phyloP scores from a whole-genome alignment of 1,140 invertebrate genomes.

The Gryon sp. region DNA sequence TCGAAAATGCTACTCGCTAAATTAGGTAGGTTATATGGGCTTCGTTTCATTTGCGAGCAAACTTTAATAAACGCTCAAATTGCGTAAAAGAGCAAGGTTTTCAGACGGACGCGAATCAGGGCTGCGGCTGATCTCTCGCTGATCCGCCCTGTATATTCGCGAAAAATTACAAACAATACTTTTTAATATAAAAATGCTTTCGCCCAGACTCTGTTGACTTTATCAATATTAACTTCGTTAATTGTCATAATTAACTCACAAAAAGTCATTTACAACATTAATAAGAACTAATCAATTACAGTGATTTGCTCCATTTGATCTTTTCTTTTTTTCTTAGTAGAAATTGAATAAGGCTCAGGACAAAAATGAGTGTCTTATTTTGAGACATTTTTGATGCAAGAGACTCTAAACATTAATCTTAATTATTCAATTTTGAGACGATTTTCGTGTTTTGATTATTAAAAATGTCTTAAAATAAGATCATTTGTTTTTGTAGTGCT shows the following conservation, averaged over 20 bases:
- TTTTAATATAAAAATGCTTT: slow-evolving; percentile 49
- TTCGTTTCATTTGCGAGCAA: slow-evolving; percentile 81
- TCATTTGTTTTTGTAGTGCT: too few species aligned
- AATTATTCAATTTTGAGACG: too few species aligned
- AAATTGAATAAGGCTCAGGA: too few species aligned
- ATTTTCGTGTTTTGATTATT: too few species aligned
- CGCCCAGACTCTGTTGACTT: slow-evolving; percentile 12
- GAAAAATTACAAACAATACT: slow-evolving; percentile 62
- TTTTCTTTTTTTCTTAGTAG: too few species aligned
- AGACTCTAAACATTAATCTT: too few species aligned
- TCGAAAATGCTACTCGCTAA: slow-evolving; percentile 81
- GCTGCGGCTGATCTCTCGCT: slow-evolving; percentile 67
- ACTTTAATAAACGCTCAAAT: slow-evolving; percentile 81
- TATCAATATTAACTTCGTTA: slow-evolving; percentile 15
- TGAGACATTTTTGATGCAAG: too few species aligned
- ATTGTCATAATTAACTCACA: neutral
- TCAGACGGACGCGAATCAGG: slow-evolving; percentile 77
- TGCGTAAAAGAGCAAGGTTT: slow-evolving; percentile 81
- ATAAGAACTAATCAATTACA: too few species aligned
- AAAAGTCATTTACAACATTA: too few species aligned
- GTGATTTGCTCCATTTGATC: too few species aligned
- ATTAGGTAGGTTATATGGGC: slow-evolving; percentile 81
- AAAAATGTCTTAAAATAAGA: too few species aligned
- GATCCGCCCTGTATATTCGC: slow-evolving; percentile 59
- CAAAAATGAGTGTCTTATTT: too few species aligned